Evolutionary conservation across 1,140 invertebrate genomes (phyloP).

Genomic region (Thaumatotibia leucotreta): DNA sequence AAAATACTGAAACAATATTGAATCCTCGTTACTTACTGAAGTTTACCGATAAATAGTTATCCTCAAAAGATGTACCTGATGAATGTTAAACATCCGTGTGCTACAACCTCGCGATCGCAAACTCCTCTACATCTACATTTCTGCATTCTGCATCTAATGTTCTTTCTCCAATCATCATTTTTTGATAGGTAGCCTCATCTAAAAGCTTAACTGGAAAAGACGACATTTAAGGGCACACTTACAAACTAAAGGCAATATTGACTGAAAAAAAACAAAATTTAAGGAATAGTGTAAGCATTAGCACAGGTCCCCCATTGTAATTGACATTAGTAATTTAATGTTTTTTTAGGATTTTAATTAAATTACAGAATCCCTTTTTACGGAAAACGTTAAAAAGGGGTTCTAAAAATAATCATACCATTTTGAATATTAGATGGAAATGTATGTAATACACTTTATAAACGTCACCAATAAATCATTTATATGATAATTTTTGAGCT

Average conservation of each 20-base stretch:
- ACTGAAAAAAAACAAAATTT: not conserved
- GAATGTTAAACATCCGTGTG: not conserved
- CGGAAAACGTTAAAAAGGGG: too few species aligned
- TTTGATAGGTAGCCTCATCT: not conserved
- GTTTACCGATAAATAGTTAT: not conserved
- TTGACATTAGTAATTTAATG: too few species aligned
- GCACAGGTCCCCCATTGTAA: not conserved
- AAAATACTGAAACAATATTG: too few species aligned
- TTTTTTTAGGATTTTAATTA: too few species aligned
- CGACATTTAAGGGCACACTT: not conserved
- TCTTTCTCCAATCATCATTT: not conserved
- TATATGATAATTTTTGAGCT: too few species aligned
- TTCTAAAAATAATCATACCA: too few species aligned
- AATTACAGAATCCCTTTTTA: too few species aligned
- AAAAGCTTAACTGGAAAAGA: constrained; percentile 3
- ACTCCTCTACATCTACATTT: too few species aligned
- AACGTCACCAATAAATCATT: too few species aligned
- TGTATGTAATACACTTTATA: too few species aligned
- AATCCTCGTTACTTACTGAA: constrained; percentile 4
- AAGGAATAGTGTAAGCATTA: not conserved
- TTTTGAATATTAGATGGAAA: too few species aligned
- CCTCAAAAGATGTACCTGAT: not conserved
- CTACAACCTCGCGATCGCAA: not conserved
- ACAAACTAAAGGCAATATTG: constrained; percentile 4
- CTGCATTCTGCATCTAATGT: not conserved